Percentiles rank a stretch among this genome's conserved stretches.
These are phyloP conservation scores for Sibirionetta formosa DNA, from an alignment of 2,797 vertebrate genomes.

Conservation along the genomic window DNA sequence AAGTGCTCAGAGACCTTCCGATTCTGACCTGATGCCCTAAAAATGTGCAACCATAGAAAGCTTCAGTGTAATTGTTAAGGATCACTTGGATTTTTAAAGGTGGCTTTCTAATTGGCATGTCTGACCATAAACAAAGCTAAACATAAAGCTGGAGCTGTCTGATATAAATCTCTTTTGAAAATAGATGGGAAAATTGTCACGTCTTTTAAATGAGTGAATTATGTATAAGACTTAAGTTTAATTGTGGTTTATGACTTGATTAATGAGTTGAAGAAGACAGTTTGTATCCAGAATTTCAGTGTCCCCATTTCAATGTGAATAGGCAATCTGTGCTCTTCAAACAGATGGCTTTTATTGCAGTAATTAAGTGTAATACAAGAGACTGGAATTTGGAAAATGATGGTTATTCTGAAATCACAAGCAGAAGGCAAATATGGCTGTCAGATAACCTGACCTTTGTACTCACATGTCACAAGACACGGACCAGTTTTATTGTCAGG, in stretches of 20 bases:
- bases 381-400: background rate
- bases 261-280: slow-evolving; percentile 6
- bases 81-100: background rate
- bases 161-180: background rate
- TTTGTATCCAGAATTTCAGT: background rate
- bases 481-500: background rate
- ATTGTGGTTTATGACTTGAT: slow-evolving; percentile 1
- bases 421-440: background rate
- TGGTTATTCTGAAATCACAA: background rate
- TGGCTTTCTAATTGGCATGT: background rate
- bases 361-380: background rate
- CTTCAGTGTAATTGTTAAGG: background rate
- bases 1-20: background rate
- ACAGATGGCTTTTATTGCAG: slow-evolving; percentile 29
- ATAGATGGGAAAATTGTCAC: background rate
- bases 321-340: background rate
- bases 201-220: background rate
- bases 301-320: background rate
- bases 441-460: background rate
- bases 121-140: background rate
- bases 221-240: background rate
- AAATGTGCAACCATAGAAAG: background rate
- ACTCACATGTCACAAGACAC: background rate
- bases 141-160: background rate
- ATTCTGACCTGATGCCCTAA: background rate